Evolutionary conservation across 2,113 vertebrate genomes (phyloP).

Genomic region (Corythoichthys haematopterus): DNA sequence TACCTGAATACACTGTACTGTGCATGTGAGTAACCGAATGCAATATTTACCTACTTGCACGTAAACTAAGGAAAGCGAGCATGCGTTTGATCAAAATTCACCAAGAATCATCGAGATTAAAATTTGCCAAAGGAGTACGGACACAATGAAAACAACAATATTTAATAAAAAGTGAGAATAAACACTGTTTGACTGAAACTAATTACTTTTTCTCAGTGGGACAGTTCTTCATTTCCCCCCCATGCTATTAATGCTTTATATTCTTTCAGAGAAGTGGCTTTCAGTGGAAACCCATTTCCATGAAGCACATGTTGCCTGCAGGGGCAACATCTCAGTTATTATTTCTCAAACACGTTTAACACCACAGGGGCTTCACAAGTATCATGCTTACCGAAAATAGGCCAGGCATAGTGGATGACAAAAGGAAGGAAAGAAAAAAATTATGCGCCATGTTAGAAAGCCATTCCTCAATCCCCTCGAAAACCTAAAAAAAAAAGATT

Average conservation of each 20-base stretch:
- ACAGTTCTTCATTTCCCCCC: neutral
- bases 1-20: no score
- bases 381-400: neutral
- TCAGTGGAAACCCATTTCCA: neutral
- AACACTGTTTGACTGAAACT: slow-evolving; percentile 23
- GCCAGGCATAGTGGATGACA: neutral
- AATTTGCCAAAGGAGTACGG: slow-evolving; percentile 29
- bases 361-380: neutral
- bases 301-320: neutral
- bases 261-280: slow-evolving; percentile 1
- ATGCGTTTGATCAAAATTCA: slow-evolving; percentile 3
- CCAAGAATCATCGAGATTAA: slow-evolving; percentile 13
- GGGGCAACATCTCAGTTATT: slow-evolving; percentile 6
- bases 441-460: neutral
- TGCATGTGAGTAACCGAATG: no score
- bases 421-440: neutral
- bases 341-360: slow-evolving; percentile 7
- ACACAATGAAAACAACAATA: slow-evolving; percentile 35
- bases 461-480: neutral
- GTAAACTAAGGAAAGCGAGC: neutral
- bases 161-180: slow-evolving; percentile 27
- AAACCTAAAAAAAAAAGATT: neutral
- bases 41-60: no score
- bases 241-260: neutral
- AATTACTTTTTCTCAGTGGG: slow-evolving; percentile 25